Evolutionary conservation across 2,797 vertebrate genomes (phyloP).

Genomic region (Limosa lapponica): DNA sequence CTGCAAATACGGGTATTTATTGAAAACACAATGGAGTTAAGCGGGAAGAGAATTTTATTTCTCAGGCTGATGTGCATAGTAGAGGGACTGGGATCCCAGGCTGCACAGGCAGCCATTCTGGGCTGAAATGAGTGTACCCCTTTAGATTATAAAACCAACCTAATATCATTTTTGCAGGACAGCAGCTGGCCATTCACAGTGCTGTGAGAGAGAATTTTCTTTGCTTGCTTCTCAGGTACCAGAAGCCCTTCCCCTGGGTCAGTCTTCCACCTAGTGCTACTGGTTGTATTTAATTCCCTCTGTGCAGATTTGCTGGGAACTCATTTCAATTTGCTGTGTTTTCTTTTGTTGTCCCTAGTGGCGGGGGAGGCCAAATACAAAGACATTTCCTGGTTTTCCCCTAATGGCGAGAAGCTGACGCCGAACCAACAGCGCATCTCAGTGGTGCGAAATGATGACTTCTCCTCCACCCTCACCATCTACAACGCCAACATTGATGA

Average conservation of each 20-base stretch:
- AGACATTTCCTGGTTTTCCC: conserved; percentile 95
- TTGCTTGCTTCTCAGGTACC: background rate
- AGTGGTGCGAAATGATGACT: conserved; percentile 90
- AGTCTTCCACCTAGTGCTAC: background rate
- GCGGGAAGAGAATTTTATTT: background rate
- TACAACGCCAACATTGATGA: conserved; percentile 91
- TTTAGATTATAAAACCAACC: background rate
- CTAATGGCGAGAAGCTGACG: conserved; percentile 89
- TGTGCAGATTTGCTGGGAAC: background rate
- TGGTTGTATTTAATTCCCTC: background rate
- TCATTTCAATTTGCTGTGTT: background rate
- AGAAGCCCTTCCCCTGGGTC: background rate
- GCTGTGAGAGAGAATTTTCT: background rate
- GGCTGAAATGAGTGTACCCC: background rate
- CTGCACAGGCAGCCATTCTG: background rate
- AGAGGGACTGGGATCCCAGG: background rate
- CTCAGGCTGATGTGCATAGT: background rate
- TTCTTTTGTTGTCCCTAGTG: conserved; percentile 75
- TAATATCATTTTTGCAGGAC: background rate
- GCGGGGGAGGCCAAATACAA: conserved; percentile 88
- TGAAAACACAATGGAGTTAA: background rate
- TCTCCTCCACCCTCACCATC: conserved; percentile 93
- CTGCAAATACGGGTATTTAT: conserved; percentile 9
- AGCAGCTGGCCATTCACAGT: background rate
- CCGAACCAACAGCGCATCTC: conserved; percentile 91